Percentiles rank a stretch among this genome's conserved stretches.
Conservation (phyloP, 1,140 invertebrate genomes). For the Lordiphosa stackelbergi region DNA sequence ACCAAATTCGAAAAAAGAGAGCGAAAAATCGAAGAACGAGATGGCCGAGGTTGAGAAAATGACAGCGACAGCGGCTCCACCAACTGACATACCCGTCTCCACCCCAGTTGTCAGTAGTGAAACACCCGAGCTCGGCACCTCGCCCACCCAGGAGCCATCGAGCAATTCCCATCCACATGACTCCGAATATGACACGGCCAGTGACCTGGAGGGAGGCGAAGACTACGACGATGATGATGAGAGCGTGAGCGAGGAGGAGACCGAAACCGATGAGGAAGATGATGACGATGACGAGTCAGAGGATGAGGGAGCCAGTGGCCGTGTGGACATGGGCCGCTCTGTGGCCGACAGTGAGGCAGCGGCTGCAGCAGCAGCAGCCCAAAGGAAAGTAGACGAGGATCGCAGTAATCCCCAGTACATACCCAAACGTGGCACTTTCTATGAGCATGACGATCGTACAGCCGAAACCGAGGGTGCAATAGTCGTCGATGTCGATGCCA, state of each 20-base stretch:
- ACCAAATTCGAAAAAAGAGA: conserved; percentile 23
- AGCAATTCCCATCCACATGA: conserved; percentile 75
- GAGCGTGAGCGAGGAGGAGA: conserved; percentile 75
- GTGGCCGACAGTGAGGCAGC: conserved; percentile 72
- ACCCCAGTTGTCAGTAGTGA: conserved; percentile 23
- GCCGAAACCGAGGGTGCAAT: conserved; percentile 80
- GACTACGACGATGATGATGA: conserved; percentile 70
- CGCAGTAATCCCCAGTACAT: conserved; percentile 97
- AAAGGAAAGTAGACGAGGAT: conserved; percentile 93
- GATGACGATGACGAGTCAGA: conserved; percentile 79
- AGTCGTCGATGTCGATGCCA: conserved; percentile 28
- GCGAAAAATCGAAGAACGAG: conserved; percentile 51
- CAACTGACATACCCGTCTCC: conserved; percentile 54
- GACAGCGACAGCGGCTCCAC: conserved; percentile 33
- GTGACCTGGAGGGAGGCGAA: conserved; percentile 77
- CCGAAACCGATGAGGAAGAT: conserved; percentile 59
- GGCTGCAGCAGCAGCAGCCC: conserved; percentile 62
- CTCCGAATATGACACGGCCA: conserved; percentile 75
- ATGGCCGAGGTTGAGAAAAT: conserved; percentile 73
- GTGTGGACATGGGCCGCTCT: conserved; percentile 79
- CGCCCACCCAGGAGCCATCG: conserved; percentile 63
- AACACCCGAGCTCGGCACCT: conserved; percentile 53
- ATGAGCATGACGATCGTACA: conserved; percentile 96
- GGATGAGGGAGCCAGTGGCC: conserved; percentile 68
- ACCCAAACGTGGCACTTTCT: conserved; percentile 96